A percentile compares a stretch with the other conserved stretches of the same genome.
These are phyloP conservation scores for Poeciliopsis infans DNA, from an alignment of 2,797 vertebrate species.

Conservation along the genomic window DNA sequence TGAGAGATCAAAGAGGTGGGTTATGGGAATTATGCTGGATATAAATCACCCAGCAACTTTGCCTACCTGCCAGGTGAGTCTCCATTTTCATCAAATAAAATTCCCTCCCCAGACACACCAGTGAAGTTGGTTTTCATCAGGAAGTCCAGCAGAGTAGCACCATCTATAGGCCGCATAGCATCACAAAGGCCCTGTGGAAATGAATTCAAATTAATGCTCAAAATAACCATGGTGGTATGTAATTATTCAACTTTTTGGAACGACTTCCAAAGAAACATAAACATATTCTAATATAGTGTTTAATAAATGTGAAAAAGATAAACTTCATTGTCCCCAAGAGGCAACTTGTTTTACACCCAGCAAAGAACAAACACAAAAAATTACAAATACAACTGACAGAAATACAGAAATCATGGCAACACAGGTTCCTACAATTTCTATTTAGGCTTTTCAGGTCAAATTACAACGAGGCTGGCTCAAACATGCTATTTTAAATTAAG, in stretches of 20 bases:
- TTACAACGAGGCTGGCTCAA: neutral
- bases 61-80: slow-evolving; percentile 97
- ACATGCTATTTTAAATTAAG: neutral
- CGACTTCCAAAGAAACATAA: neutral
- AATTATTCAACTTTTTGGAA: neutral
- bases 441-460: neutral
- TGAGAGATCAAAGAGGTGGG: neutral
- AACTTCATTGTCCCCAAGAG: neutral
- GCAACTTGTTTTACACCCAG: neutral
- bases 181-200: slow-evolving; percentile 88
- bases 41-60: neutral
- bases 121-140: slow-evolving; percentile 98
- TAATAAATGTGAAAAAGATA: neutral
- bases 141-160: slow-evolving; percentile 92
- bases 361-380: neutral
- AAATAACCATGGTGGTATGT: neutral
- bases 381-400: too few species aligned
- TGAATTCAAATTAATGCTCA: neutral
- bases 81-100: slow-evolving; percentile 95
- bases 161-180: slow-evolving; percentile 95
- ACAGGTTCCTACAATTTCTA: neutral
- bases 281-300: neutral
- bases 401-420: neutral
- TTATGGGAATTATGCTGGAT: neutral
- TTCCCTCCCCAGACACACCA: slow-evolving; percentile 93